These are phyloP conservation scores for Psylliodes chrysocephalus DNA, from an alignment of 2,888 invertebrate species.

Conservation along the genomic window DNA sequence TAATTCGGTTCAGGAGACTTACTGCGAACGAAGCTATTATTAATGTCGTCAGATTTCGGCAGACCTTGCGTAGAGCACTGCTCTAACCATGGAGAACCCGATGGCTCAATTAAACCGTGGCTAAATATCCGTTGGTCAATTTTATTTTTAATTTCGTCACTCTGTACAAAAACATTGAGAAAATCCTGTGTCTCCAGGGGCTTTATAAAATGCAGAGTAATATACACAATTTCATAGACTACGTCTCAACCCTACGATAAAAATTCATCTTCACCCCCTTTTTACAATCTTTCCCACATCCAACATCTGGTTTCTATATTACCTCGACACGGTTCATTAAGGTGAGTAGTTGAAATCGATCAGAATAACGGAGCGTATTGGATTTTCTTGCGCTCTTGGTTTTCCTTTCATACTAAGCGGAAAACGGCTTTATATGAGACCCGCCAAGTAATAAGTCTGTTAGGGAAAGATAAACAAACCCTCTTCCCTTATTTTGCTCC, in stretches of 20 bases:
- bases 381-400: slow-evolving; percentile 26
- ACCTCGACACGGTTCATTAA: slow-evolving; percentile 18
- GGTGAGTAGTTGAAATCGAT: slow-evolving; percentile 23
- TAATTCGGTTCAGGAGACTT: too few species aligned
- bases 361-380: slow-evolving; percentile 24
- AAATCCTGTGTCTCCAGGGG: too few species aligned
- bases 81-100: too few species aligned
- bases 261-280: not conserved
- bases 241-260: not conserved
- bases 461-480: slow-evolving; percentile 30
- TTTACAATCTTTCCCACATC: not conserved
- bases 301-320: slow-evolving; percentile 11
- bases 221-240: not conserved
- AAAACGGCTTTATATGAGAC: slow-evolving; percentile 23
- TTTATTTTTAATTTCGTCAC: too few species aligned
- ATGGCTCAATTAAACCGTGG: too few species aligned
- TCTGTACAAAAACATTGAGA: too few species aligned
- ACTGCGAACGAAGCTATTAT: too few species aligned
- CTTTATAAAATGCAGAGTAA: not conserved
- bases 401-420: slow-evolving; percentile 13
- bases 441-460: slow-evolving; percentile 27
- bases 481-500: slow-evolving; percentile 21
- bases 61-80: too few species aligned
- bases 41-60: too few species aligned
- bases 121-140: too few species aligned